Evolutionary conservation across 2,888 invertebrate genomes (phyloP), one percentile per base, ranked within the genome.

Genomic region (Lochmaea crataegi): DNA sequence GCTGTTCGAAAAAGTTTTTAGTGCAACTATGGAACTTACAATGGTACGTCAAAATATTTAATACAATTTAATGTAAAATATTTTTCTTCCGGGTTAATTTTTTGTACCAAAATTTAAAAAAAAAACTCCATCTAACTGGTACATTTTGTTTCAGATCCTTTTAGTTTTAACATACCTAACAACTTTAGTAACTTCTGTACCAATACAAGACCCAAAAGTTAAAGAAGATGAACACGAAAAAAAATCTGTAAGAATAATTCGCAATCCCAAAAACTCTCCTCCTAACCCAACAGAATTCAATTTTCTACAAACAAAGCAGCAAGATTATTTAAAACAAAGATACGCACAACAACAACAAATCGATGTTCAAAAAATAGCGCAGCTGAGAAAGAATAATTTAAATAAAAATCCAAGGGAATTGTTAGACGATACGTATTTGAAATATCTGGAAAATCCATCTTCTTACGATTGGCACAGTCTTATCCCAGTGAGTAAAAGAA

Each of bases 281-380:
- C 61, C 75, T 65, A 38, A 38, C 32, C 82, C 83, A 7, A 81
- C 80, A 26, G 42, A 72, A 7, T 85, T 84, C 69, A 79, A 83
- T 74, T 85, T 80, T 70, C 75, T 79, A 56, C 75, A 73, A 42
- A 74, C 81, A 1, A 45, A 16, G 22, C 85, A 86, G 77, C 84
- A 82, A 73, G 85, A 87, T 73, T 82, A 75, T 7, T 78, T 80
- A 72, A 83, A 77, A 72, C 75, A 79, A 61, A 79, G 84, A 42
- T 87, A 87, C 69, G 79, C 76, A 41, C 82, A 84, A 71, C 86
- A 86, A 71, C 86, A 86, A 75, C 78, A 77, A 72, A 75, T 79
- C 1, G 84, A 85, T 73, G 22, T 71, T 10, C 65, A 58, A 60
- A 66, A 60, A 58, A 58, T 56, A 12, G 58, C 64, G 22, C 56